Conservation (phyloP, 2,113 vertebrate species). For the Noturus placidus region DNA sequence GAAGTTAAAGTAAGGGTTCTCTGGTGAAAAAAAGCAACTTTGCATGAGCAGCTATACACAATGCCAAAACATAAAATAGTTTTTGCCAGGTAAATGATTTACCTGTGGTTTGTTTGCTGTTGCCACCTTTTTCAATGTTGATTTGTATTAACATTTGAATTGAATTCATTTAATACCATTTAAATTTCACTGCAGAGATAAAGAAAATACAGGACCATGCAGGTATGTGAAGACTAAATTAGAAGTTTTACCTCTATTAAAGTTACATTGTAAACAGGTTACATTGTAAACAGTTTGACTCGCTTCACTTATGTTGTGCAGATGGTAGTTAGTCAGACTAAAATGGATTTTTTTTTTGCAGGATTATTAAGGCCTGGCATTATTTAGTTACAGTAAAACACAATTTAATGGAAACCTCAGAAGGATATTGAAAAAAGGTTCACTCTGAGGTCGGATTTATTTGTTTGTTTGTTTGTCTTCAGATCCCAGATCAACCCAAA, state of each 20-base stretch:
- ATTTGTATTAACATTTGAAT: no score
- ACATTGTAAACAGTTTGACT: no score
- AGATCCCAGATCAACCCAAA: neutral
- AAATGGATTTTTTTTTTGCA: neutral
- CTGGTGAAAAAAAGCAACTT: neutral
- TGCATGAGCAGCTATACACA: neutral
- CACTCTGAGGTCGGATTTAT: neutral
- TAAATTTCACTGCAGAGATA: no score
- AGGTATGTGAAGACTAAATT: no score
- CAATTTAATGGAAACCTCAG: neutral
- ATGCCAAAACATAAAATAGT: neutral
- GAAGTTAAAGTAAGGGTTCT: neutral
- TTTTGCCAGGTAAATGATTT: neutral
- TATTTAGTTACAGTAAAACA: neutral
- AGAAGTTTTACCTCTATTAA: neutral
- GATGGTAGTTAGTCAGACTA: neutral
- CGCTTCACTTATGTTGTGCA: neutral
- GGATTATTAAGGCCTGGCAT: neutral
- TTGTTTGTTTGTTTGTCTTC: neutral
- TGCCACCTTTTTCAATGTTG: no score
- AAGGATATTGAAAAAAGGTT: neutral
- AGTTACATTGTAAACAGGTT: neutral
- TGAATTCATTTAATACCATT: no score
- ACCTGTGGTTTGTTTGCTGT: neutral
- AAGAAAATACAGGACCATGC: no score